Conservation (phyloP, 2,113 vertebrate species). For the Aythya baeri region DNA sequence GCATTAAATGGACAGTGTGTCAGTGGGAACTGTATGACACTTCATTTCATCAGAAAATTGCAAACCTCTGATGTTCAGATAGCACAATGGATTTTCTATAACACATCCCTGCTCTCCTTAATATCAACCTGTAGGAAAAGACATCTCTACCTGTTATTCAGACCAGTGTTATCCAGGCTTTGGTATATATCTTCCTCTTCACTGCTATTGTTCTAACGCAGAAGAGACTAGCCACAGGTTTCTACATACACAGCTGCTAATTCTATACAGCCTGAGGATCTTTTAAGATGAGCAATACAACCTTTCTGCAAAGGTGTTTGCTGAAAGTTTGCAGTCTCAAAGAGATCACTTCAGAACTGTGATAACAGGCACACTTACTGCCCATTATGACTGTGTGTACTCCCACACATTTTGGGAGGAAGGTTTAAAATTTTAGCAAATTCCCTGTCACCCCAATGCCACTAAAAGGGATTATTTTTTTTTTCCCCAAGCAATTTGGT, state of each 20-base stretch:
- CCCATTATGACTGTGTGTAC: neutral
- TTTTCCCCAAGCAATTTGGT: neutral
- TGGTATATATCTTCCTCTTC: neutral
- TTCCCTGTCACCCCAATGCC: neutral
- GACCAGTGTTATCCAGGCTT: neutral
- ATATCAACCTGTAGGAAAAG: neutral
- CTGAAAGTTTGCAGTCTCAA: neutral
- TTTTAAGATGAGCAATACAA: neutral
- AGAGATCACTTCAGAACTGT: neutral
- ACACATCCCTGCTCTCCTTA: neutral
- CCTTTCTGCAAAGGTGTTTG: slow-evolving; percentile 17
- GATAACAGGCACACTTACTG: rapidly evolving
- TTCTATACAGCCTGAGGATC: neutral
- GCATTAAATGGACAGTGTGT: slow-evolving; percentile 36
- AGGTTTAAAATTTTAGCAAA: neutral
- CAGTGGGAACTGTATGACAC: slow-evolving; percentile 33
- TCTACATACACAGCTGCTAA: neutral
- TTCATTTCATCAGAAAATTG: slow-evolving; percentile 58
- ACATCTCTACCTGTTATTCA: neutral
- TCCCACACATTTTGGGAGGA: neutral
- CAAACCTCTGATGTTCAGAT: slow-evolving; percentile 34
- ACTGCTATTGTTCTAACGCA: slow-evolving; percentile 19
- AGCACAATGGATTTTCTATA: slow-evolving; percentile 14
- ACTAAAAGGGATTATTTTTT: neutral
- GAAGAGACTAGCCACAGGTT: neutral